Conservation (phyloP, 1,140 invertebrate species). For the Danaus melanippus region DNA sequence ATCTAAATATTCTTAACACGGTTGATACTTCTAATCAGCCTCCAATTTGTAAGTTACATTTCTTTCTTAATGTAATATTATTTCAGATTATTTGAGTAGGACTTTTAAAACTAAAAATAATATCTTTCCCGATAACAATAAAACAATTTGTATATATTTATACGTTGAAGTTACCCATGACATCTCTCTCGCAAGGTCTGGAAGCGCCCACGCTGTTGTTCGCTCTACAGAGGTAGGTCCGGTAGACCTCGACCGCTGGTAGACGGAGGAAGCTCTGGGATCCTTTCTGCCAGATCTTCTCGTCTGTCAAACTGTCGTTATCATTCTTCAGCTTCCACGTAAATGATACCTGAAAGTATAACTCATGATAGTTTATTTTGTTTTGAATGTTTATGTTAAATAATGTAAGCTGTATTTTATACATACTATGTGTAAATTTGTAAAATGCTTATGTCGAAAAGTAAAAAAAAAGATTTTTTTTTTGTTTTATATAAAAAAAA, state of each 20-base stretch:
- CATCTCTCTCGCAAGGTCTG: slow-evolving; percentile 82
- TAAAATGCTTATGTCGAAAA: neutral
- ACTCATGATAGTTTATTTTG: too few species aligned
- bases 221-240: slow-evolving; percentile 87
- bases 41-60: too few species aligned
- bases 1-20: too few species aligned
- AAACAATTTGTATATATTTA: neutral
- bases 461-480: neutral
- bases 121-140: too few species aligned
- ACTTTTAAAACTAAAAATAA: too few species aligned
- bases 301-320: slow-evolving; percentile 81
- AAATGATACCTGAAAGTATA: slow-evolving; percentile 75
- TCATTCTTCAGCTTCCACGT: slow-evolving; percentile 87
- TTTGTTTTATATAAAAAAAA: neutral
- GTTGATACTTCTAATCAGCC: too few species aligned
- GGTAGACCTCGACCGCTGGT: slow-evolving; percentile 75
- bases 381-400: too few species aligned
- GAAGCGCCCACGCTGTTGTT: slow-evolving; percentile 87
- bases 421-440: too few species aligned
- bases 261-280: slow-evolving; percentile 78
- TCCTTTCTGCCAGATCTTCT: slow-evolving; percentile 69
- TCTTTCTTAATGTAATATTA: too few species aligned
- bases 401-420: too few species aligned
- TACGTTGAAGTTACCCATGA: slow-evolving; percentile 75
- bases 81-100: too few species aligned